phyloP scores from a whole-genome alignment of 2,113 vertebrate genomes.

The Amblyornis subalaris region DNA sequence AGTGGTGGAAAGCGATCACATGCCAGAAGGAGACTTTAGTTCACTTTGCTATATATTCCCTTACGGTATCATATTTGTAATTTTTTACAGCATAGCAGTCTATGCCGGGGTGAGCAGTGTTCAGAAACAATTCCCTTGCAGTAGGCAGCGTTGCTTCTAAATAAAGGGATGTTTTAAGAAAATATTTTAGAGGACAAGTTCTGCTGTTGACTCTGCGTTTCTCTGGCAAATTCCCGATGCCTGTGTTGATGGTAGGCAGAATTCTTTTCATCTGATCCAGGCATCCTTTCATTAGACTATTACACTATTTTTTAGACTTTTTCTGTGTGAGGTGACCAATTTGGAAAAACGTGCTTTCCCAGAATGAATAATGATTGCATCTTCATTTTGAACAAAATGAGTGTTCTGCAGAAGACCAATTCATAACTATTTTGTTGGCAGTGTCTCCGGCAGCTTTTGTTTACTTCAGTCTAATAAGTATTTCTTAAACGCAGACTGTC shows the following conservation, averaged over 20 bases:
- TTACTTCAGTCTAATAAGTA: background rate
- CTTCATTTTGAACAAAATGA: background rate
- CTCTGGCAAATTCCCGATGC: slow-evolving; percentile 16
- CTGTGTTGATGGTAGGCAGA: slow-evolving; percentile 2
- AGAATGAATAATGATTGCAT: background rate
- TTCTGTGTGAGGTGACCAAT: background rate
- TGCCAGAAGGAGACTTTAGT: background rate
- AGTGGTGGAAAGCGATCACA: background rate
- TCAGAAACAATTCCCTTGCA: background rate
- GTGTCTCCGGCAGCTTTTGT: background rate
- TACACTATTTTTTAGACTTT: background rate
- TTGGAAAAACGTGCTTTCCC: background rate
- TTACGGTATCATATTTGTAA: background rate
- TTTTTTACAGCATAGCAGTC: background rate
- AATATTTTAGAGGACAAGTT: background rate
- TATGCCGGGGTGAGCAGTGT: rapidly evolving
- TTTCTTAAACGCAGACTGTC: background rate
- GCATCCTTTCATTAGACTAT: background rate
- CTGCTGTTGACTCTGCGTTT: slow-evolving; percentile 32
- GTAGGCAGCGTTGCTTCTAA: background rate
- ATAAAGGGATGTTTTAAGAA: background rate
- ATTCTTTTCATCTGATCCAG: background rate
- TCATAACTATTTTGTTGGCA: background rate
- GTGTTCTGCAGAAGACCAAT: background rate
- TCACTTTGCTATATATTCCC: background rate